A percentile compares a stretch with the other conserved stretches of the same genome.
Conservation (phyloP, 2,113 vertebrate species). For the Leiothrix lutea region DNA sequence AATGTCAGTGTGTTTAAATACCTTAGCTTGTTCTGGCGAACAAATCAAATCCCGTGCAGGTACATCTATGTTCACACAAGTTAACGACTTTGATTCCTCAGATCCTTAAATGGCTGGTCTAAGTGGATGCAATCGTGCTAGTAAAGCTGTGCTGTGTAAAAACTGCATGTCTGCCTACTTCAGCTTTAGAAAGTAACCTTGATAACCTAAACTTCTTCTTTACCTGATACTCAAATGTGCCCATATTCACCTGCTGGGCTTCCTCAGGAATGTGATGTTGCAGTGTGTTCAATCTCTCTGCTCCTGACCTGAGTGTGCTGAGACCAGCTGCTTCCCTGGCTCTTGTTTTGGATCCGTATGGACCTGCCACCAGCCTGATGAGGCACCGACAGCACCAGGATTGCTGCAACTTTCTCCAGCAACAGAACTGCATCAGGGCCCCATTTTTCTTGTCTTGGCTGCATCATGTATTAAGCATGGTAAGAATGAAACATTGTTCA, state of each 20-base stretch:
- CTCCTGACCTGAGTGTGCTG: not conserved
- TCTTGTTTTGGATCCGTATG: rapidly evolving
- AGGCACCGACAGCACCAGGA: not conserved
- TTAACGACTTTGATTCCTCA: not conserved
- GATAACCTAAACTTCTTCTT: not conserved
- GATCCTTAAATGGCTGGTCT: not conserved
- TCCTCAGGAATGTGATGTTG: not conserved
- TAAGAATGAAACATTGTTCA: not conserved
- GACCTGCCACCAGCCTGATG: rapidly evolving
- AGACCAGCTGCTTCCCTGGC: not conserved
- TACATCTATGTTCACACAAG: not conserved
- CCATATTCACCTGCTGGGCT: rapidly evolving
- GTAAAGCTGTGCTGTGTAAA: not conserved
- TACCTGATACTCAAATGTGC: not conserved
- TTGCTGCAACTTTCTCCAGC: not conserved
- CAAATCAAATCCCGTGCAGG: not conserved
- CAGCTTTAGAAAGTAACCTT: not conserved
- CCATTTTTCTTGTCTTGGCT: not conserved
- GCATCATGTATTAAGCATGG: rapidly evolving
- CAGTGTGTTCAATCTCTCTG: not conserved
- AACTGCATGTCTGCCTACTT: not conserved
- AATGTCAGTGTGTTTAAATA: not conserved
- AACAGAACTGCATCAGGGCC: rapidly evolving
- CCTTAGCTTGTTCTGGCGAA: not conserved
- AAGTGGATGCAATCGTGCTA: not conserved